Conservation (phyloP, 2,888 invertebrate species). For the Xylocampa areola region DNA sequence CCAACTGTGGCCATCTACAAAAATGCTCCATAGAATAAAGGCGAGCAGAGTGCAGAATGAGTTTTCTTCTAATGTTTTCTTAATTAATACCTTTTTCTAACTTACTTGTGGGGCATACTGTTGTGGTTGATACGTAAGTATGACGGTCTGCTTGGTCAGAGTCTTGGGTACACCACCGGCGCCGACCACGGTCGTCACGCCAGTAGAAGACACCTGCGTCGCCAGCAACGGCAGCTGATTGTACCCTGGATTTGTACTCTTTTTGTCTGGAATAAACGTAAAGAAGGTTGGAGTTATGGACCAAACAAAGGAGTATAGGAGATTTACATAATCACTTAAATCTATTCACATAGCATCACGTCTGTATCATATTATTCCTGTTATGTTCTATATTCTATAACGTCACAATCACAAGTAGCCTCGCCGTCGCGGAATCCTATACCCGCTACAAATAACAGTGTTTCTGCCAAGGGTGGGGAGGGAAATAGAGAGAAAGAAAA, state of each 20-base stretch:
- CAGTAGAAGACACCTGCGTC: slow-evolving; percentile 78
- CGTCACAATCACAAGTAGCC: too few species aligned
- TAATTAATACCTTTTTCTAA: background rate
- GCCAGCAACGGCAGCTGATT: slow-evolving; percentile 73
- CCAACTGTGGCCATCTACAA: too few species aligned
- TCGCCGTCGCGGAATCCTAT: too few species aligned
- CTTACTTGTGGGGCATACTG: slow-evolving; percentile 76
- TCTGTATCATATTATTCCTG: too few species aligned
- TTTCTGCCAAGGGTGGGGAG: too few species aligned
- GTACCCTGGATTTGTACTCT: slow-evolving; percentile 76
- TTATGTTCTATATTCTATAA: too few species aligned
- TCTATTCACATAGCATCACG: too few species aligned
- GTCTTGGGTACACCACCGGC: slow-evolving; percentile 80
- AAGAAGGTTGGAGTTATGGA: background rate
- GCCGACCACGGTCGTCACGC: slow-evolving; percentile 77
- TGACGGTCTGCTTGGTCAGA: slow-evolving; percentile 86
- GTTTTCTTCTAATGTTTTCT: background rate
- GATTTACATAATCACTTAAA: background rate
- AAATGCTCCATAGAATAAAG: too few species aligned
- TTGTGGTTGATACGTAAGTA: slow-evolving; percentile 85
- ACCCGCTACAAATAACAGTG: too few species aligned
- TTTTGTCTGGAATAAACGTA: slow-evolving; percentile 78
- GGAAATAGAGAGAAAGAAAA: too few species aligned
- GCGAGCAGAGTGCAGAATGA: too few species aligned
- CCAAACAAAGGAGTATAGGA: background rate